A percentile compares a stretch with the other conserved stretches of the same genome.
These are phyloP conservation scores for Salvelinus sp. DNA, from an alignment of 2,113 vertebrate species.

Conservation along the genomic window DNA sequence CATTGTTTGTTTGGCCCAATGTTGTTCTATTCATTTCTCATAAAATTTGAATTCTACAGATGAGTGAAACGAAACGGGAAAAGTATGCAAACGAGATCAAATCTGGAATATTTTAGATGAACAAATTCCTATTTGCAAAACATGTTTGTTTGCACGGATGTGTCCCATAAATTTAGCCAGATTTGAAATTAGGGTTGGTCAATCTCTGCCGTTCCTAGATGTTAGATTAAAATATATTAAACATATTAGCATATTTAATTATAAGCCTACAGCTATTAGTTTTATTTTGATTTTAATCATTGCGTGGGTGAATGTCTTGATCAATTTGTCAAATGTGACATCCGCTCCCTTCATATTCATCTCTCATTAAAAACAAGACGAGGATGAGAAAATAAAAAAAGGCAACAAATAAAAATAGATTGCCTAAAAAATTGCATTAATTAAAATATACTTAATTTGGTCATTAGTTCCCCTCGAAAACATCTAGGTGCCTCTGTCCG, in stretches of 20 bases:
- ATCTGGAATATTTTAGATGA: slow-evolving; percentile 70
- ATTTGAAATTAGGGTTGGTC: slow-evolving; percentile 56
- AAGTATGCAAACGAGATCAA: slow-evolving; percentile 54
- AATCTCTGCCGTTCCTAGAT: slow-evolving; percentile 53
- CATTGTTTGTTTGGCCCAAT: slow-evolving; percentile 63
- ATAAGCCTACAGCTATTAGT: slow-evolving; percentile 66
- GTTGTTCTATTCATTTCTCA: slow-evolving; percentile 55
- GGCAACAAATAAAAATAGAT: slow-evolving; percentile 38
- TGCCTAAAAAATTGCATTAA: neutral
- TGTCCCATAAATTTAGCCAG: slow-evolving; percentile 57
- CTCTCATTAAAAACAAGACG: slow-evolving; percentile 54
- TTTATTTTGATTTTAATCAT: slow-evolving; percentile 60
- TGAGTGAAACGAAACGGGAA: slow-evolving; percentile 38
- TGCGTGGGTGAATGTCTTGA: slow-evolving; percentile 65
- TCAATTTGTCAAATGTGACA: slow-evolving; percentile 73
- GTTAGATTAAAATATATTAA: slow-evolving; percentile 74
- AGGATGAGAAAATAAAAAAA: slow-evolving; percentile 29
- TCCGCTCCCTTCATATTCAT: slow-evolving; percentile 59
- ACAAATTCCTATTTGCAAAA: slow-evolving; percentile 49
- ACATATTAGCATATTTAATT: slow-evolving; percentile 77
- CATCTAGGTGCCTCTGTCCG: neutral
- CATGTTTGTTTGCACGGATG: slow-evolving; percentile 55
- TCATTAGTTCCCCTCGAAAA: neutral
- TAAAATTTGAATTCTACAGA: slow-evolving; percentile 56
- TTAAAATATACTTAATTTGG: no score